Percentiles rank a stretch among this genome's conserved stretches.
Conservation (phyloP, 2,797 vertebrate genomes). For the Micrastur ruficollis region DNA sequence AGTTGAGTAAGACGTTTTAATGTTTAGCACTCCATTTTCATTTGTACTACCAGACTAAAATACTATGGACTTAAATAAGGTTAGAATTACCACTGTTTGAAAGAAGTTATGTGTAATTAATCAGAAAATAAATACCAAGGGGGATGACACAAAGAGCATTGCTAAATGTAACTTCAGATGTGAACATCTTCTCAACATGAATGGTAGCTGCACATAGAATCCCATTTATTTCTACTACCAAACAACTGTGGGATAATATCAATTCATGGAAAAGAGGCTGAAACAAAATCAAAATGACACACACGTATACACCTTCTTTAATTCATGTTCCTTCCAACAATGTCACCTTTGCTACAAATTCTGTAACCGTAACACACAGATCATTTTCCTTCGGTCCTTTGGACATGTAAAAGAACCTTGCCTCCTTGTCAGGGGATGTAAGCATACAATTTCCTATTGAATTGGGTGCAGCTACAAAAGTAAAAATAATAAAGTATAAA, state of each 20-base stretch:
- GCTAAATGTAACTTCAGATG: neutral
- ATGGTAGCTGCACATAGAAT: neutral
- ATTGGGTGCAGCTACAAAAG: neutral
- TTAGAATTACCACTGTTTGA: neutral
- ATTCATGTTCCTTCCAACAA: neutral
- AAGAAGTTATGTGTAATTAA: neutral
- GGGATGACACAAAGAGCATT: neutral
- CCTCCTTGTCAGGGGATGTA: neutral
- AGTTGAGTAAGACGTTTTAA: neutral
- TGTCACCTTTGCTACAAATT: neutral
- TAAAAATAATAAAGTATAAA: neutral
- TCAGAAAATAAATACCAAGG: neutral
- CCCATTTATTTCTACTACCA: neutral
- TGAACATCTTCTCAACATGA: neutral
- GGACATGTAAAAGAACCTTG: neutral
- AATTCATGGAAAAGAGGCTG: neutral
- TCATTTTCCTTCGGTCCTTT: neutral
- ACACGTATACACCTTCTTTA: rapidly evolving
- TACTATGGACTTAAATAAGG: neutral
- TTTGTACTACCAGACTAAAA: neutral
- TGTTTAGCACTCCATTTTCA: neutral
- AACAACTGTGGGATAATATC: neutral
- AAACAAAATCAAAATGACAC: neutral
- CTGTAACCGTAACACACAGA: neutral
- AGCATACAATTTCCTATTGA: neutral